Evolutionary conservation across 1,140 invertebrate genomes (phyloP), one percentile per base, ranked within the genome.

Genomic region (Eurosta solidaginis): DNA sequence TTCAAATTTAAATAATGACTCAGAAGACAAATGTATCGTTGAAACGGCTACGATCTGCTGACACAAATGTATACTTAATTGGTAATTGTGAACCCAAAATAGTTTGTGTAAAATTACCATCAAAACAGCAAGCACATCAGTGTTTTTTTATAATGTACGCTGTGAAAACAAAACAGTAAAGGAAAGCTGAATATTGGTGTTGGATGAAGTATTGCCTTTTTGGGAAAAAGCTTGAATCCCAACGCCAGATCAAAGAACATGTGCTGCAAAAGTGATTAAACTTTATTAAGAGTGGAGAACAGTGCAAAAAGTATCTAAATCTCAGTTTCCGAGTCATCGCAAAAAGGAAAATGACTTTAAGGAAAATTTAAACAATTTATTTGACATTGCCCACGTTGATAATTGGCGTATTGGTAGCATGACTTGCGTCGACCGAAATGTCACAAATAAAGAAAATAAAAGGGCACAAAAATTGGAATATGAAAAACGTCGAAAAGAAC

Each of bases 291-390:
- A 25, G 29, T 59, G 52, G 52, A 59, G 52, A 59, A 1, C 52
- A 59, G 52, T 59, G 22, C 52, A 59, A 22, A 59, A 25, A 59
- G 17, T 29, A 20, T 59, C 17, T 33, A 59, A 17, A 59, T 59
- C 52, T 59, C 22, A 14, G 52, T 59, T 59, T 33, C 52, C 52
- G 12, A 25, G 52, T 59, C 22, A 17, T 59, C 20, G 52, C 22
- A 59, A 59, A 59, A 59, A 59, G 5, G 52, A 59, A 59, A 59
- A 59, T 59, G 52, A 59, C 22, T 59, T 59, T 22, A 59, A 59
- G 17, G 22, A 27, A 17, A 47, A 47, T n/a, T 47, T 47, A n/a
- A 47, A 47, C 45, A 47, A 47, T 47, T 47, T 47, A n/a, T 47
- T 47, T 47, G 14, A 17, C 14, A 47, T 47, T 47, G 20, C 3